A percentile compares a stretch with the other conserved stretches of the same genome.
phyloP scores from a whole-genome alignment of 2,113 vertebrate species.

The Bettongia penicillata region DNA sequence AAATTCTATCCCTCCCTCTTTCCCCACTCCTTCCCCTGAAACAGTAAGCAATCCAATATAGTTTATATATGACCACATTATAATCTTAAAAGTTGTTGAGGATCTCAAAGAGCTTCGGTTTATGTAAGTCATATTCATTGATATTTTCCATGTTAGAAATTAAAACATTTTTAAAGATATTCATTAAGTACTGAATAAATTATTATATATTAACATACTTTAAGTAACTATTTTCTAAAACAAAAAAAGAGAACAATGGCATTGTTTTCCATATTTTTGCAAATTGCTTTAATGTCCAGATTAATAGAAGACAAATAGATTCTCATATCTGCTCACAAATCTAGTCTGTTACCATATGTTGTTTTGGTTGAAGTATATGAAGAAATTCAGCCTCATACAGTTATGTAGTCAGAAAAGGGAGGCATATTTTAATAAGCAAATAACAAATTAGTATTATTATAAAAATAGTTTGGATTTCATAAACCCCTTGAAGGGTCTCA shows the following conservation, averaged over 20 bases:
- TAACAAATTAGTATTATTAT: neutral
- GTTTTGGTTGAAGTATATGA: neutral
- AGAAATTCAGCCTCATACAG: neutral
- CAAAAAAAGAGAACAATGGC: neutral
- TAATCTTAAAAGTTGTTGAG: neutral
- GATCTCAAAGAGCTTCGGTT: neutral
- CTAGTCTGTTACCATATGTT: neutral
- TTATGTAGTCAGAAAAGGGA: neutral
- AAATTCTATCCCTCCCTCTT: neutral
- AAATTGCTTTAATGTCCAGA: neutral
- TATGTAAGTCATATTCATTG: neutral
- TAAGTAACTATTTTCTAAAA: neutral
- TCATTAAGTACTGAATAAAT: neutral
- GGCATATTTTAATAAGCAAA: neutral
- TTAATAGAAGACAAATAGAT: neutral
- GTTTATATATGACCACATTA: neutral
- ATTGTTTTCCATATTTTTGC: neutral
- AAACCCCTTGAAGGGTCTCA: neutral
- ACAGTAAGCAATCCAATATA: neutral
- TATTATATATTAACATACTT: neutral
- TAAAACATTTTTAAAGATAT: neutral
- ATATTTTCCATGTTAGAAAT: neutral
- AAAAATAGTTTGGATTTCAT: neutral
- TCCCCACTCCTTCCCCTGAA: neutral
- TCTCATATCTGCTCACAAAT: neutral